Base-by-base conservation (phyloP, 92 coral and sea anemone species). In the Montipora capitata region DNA sequence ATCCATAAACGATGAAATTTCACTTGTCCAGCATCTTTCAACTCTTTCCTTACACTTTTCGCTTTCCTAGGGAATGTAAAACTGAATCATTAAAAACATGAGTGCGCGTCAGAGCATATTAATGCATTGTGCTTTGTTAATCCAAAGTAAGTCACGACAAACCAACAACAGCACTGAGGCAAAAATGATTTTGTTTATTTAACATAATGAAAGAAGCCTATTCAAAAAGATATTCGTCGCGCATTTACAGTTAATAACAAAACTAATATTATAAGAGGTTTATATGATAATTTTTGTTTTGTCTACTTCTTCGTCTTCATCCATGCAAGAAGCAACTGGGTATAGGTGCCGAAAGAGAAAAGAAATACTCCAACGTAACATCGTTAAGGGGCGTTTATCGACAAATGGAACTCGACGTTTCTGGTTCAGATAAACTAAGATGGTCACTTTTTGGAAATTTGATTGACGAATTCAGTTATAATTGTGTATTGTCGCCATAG, bases 401-500 rank as follows among this genome's bases (percentile, higher is more conserved):
- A 27, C 35, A 27, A 27, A 1, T 27, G 35, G 35, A 27, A 27
- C 35, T 27, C 35, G 35, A 27, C 35, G 35, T 27, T 27, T 27
- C 35, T 27, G 35, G 35, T 27, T 27, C 35, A 27, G 35, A 27
- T 27, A 27, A 27, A 27, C 35, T 27, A 27, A 27, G 35, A 27
- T 27, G 35, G 35, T 27, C 35, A 27, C 35, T 27, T 27, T 27
- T 1, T 1, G 35, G 35, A 27, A 27, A 27, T 27, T 27, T 27
- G 35, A 0, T 27, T 27, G 35, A 27, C 1, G 1, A 27, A 27
- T 27, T 27, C 35, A 27, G 35, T 27, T 27, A 27, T 17, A 78
- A 78, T 42, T 42, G 51, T 78, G 82, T 64, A 78, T 77, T 62
- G 18, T 61, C n/a, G 6, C n/a, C 61, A n/a, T 16, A 78, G 17